These are phyloP conservation scores for Pachliopta kotzebuea DNA, from an alignment of 2,888 invertebrate species.

Conservation along the genomic window DNA sequence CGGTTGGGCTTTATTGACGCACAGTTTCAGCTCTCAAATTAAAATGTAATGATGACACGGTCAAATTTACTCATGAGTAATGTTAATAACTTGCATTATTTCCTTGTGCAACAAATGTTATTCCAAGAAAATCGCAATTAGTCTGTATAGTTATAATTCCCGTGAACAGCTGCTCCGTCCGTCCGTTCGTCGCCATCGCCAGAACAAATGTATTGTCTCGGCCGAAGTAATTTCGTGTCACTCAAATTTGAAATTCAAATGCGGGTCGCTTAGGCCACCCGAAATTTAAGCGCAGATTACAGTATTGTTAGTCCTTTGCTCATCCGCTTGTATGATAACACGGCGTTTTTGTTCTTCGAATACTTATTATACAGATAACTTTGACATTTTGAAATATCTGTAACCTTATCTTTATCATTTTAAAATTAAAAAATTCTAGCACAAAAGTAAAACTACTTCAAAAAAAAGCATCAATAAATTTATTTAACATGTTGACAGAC, in stretches of 20 bases:
- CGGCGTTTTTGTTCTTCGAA: conserved; percentile 7
- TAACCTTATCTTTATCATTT: no score
- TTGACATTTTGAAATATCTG: no score
- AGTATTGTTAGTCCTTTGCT: conserved; percentile 33
- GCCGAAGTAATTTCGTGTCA: conserved; percentile 57
- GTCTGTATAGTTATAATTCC: conserved; percentile 11
- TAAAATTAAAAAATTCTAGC: no score
- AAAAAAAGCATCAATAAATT: no score
- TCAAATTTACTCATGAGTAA: background rate
- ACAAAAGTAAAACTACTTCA: no score
- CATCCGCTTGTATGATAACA: conserved; percentile 22
- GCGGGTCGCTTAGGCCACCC: conserved; percentile 31
- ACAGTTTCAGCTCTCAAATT: no score
- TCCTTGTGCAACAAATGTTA: conserved; percentile 26
- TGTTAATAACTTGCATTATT: conserved; percentile 11
- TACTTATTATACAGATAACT: background rate
- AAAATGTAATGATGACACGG: no score
- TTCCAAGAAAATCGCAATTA: conserved; percentile 34
- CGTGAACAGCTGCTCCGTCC: conserved; percentile 21
- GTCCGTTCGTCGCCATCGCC: conserved; percentile 35
- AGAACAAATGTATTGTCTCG: conserved; percentile 37
- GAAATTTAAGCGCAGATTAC: conserved; percentile 45
- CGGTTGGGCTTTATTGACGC: no score
- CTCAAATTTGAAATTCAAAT: conserved; percentile 68
- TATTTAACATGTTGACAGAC: no score